These are phyloP conservation scores for Anableps anableps DNA, from an alignment of 2,797 vertebrate genomes.

Conservation along the genomic window DNA sequence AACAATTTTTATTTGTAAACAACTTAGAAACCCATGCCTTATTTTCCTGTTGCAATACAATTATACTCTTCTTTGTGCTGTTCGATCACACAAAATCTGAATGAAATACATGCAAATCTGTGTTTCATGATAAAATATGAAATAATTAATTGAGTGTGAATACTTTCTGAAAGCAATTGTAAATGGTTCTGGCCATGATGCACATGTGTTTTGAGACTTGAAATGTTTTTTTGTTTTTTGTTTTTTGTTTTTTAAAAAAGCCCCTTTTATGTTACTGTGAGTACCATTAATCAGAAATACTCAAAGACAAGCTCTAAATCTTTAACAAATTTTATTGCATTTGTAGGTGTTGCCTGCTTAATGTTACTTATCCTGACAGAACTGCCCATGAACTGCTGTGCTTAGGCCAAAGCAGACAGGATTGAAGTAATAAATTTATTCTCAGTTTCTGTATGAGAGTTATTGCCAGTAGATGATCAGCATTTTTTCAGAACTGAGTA, in stretches of 20 bases:
- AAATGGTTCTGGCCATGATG: not conserved
- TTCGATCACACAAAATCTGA: not conserved
- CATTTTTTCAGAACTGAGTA: slow-evolving; percentile 26
- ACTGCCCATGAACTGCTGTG: slow-evolving; percentile 13
- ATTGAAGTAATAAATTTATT: slow-evolving; percentile 36
- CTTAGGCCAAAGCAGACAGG: slow-evolving; percentile 39
- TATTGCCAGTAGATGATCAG: slow-evolving; percentile 8
- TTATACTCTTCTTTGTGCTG: not conserved
- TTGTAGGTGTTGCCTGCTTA: slow-evolving; percentile 43
- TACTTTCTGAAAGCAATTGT: not conserved
- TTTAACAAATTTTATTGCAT: slow-evolving; percentile 46
- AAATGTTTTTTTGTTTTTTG: too few relatives aligned
- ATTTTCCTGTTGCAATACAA: not conserved
- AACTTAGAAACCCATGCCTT: not conserved
- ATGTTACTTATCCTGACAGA: slow-evolving; percentile 32
- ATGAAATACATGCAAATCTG: not conserved
- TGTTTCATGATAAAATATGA: not conserved
- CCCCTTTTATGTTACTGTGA: not conserved
- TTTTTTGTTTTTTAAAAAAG: not conserved
- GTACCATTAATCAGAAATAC: slow-evolving; percentile 18
- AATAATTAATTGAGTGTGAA: not conserved
- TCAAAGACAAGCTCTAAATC: slow-evolving; percentile 31
- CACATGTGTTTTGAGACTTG: not conserved
- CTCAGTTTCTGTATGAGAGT: slow-evolving; percentile 37
- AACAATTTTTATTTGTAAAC: not conserved